Evolutionary conservation across 2,113 vertebrate species (phyloP).

Genomic region (Toxostoma redivivum): DNA sequence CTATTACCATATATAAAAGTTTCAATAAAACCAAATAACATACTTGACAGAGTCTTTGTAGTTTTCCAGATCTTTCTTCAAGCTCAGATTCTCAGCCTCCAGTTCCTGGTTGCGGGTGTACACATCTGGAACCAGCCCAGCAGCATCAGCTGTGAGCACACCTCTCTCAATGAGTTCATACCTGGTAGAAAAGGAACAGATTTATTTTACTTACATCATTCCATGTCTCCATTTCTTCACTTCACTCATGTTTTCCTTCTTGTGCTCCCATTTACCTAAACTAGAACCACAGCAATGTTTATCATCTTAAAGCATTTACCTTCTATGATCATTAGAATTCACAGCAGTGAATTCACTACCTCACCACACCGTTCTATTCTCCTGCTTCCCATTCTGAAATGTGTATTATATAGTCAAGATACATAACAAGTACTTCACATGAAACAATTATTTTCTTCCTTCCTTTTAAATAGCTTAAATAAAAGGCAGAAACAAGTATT

Average conservation of each 20-base stretch:
- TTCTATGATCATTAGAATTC: not conserved
- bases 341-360: not conserved
- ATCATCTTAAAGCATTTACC: not conserved
- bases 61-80: conserved; percentile 76
- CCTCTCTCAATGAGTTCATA: conserved; percentile 80
- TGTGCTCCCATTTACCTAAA: not conserved
- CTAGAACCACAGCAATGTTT: not conserved
- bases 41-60: conserved; percentile 74
- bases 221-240: not conserved
- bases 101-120: conserved; percentile 78
- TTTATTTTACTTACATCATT: not conserved
- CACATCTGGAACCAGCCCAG: conserved; percentile 73
- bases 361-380: not conserved
- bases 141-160: conserved; percentile 22
- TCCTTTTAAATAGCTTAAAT: not conserved
- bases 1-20: not conserved
- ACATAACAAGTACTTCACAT: not conserved
- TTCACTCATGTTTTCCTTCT: not conserved
- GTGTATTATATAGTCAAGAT: not conserved
- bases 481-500: not conserved
- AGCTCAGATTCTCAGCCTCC: conserved; percentile 71
- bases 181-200: conserved; percentile 55
- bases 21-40: not conserved
- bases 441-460: not conserved
- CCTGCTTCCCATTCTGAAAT: not conserved